Evolutionary conservation across 1,140 invertebrate species (phyloP).

Genomic region (Trichomalopsis sarcophagae): DNA sequence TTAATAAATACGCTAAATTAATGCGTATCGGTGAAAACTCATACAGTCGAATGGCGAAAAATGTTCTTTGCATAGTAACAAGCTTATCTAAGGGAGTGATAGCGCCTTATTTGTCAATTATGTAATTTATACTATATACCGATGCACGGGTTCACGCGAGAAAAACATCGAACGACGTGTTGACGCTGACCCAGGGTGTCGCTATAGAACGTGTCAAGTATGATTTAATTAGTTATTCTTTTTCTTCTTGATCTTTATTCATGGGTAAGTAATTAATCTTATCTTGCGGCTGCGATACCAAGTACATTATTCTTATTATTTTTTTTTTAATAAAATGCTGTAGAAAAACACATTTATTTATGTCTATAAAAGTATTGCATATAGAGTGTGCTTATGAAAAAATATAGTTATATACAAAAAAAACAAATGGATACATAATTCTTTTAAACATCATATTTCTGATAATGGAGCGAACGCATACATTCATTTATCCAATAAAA

Average conservation of each 20-base stretch:
- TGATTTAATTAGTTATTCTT: background rate
- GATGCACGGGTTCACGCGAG: conserved; percentile 28
- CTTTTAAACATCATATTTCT: too few species aligned
- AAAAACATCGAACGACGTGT: background rate
- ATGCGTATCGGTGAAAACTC: background rate
- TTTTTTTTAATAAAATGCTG: too few species aligned
- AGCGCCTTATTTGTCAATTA: conserved; percentile 47
- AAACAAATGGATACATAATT: too few species aligned
- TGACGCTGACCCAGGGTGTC: background rate
- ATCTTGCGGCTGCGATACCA: background rate
- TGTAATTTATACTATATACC: conserved; percentile 32
- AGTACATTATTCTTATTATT: too few species aligned
- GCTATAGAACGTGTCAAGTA: background rate
- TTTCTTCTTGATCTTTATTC: background rate
- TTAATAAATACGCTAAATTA: background rate
- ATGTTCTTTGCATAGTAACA: conserved; percentile 47
- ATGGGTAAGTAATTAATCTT: conserved; percentile 20
- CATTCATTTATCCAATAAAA: too few species aligned
- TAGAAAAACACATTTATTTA: too few species aligned
- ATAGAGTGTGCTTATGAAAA: too few species aligned
- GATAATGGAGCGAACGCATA: too few species aligned
- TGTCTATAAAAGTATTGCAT: too few species aligned
- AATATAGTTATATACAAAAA: too few species aligned
- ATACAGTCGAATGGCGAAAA: conserved; percentile 1
- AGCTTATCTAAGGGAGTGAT: conserved; percentile 35